These are phyloP conservation scores for Sylvicapra grimmia DNA, from an alignment of 2,113 vertebrate genomes.

Conservation along the genomic window DNA sequence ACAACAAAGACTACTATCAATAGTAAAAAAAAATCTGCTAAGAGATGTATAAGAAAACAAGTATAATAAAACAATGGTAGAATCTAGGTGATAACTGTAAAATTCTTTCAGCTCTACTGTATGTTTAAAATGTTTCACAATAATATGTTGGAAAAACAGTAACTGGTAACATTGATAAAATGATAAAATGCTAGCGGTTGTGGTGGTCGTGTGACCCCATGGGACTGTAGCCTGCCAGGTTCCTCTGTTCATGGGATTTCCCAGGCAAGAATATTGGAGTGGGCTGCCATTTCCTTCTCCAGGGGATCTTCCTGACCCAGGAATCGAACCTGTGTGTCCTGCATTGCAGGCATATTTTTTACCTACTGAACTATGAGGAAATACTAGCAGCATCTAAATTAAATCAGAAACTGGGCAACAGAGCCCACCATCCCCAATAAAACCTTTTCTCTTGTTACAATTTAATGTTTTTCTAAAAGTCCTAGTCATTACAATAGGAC, in stretches of 20 bases:
- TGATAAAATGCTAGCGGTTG: neutral
- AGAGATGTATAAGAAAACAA: neutral
- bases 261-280: neutral
- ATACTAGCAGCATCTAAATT: neutral
- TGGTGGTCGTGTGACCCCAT: neutral
- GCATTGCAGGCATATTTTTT: neutral
- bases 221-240: neutral
- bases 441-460: neutral
- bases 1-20: neutral
- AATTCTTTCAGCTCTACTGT: neutral
- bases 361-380: neutral
- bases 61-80: neutral
- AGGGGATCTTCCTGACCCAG: neutral
- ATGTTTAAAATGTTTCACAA: neutral
- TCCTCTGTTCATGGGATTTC: neutral
- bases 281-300: neutral
- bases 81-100: neutral
- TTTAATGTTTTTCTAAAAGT: neutral
- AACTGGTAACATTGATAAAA: conserved; percentile 1
- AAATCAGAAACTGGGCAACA: conserved; percentile 2
- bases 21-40: neutral
- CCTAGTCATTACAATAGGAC: neutral
- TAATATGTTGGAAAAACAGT: neutral
- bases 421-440: neutral
- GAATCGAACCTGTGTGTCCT: neutral